phyloP scores from a whole-genome alignment of 2,113 vertebrate genomes.

The Mus spicilegus region DNA sequence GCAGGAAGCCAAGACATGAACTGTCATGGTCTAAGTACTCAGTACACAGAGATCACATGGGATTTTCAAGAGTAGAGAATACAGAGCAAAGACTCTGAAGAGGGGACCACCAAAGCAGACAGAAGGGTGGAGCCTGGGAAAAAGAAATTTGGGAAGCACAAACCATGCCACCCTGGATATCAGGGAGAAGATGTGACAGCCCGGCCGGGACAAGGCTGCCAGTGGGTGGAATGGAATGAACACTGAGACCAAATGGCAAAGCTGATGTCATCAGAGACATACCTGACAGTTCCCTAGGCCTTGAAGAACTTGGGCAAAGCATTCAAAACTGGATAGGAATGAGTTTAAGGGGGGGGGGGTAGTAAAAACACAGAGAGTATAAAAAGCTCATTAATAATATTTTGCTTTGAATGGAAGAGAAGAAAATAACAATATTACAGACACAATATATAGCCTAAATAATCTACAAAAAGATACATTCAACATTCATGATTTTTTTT shows the following conservation, averaged over 20 bases:
- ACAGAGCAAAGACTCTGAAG: background rate
- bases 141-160: background rate
- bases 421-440: slow-evolving; percentile 43
- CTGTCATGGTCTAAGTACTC: background rate
- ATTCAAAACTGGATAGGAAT: background rate
- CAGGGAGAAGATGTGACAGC: too few relatives aligned
- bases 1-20: background rate
- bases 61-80: background rate
- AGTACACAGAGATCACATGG: background rate
- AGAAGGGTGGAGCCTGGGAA: background rate
- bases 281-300: background rate
- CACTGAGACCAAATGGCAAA: background rate
- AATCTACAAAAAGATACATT: slow-evolving; percentile 38
- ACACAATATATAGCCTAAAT: background rate
- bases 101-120: background rate
- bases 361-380: background rate
- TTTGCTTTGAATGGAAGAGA: background rate
- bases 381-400: background rate
- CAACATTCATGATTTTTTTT: background rate
- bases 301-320: background rate
- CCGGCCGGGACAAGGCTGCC: background rate
- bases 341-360: background rate
- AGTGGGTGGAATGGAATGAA: background rate
- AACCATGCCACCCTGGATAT: background rate
- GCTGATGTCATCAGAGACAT: background rate